Evolutionary conservation across 2,797 vertebrate genomes (phyloP), one percentile per base, ranked within the genome.

Genomic region (Hypotaenidia philippensis): DNA sequence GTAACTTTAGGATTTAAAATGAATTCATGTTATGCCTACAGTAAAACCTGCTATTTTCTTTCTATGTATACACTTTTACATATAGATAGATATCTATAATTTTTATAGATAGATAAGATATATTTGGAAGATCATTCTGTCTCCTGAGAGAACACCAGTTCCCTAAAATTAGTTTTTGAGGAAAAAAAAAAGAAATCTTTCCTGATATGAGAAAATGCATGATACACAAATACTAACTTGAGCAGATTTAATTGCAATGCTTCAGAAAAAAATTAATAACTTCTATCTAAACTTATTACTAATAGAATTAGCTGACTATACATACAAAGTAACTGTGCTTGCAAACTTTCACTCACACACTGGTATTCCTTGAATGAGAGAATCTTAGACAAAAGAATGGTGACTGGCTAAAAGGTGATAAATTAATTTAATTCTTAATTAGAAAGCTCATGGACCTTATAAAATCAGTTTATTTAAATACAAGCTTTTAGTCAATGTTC

Each of bases 401-500:
- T 5, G 22, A 96, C 45, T 94, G 80, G 93, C 85, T 75, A 97
- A 96, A 93, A 87, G 50, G 85, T 91, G 87, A 97, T 80, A 93
- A 96, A 96, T 94, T 96, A 89, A 97, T 92, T 95, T 96, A 94
- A 97, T 96, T 97, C 95, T 94, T 97, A 97, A 94, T 95, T 87
- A 97, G 50, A 88, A 97, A 94, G 64, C 85, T 97, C 90, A 90
- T 55, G 56, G 97, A 68, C 87, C 90, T 90, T 84, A 89, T 47
- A 93, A 95, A 94, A 96, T 94, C 87, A 96, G 80, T 84, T 81
- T 91, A 97, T 84, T 87, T 96, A 80, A 95, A 97, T 93, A 97
- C 36, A 97, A 96, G 78, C 87, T 86, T 38, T 49, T 89, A 83
- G 47, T 8, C 23, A 87, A 80, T 85, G 74, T 88, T 97, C 57